Base-by-base conservation (phyloP, 2,888 invertebrate genomes). In the Mamestra brassicae region DNA sequence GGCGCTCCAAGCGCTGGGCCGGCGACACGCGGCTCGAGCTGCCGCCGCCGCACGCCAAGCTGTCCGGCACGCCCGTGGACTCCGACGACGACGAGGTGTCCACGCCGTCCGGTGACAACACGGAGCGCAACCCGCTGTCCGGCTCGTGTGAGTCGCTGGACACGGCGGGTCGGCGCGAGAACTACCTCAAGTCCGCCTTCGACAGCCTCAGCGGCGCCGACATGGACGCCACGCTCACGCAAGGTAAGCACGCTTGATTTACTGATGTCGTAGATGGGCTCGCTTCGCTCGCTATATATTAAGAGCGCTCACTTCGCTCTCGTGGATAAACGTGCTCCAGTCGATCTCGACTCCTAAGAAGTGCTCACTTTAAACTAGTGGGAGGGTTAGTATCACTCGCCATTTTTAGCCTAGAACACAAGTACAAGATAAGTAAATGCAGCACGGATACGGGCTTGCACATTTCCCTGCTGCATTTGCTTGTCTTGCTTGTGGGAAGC, bases 61-160 rank as follows among this genome's bases (percentile, higher is more conserved):
- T 97, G 90, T 94, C 97, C 92, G 90, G 95, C 36, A 94, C 95
- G 0, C 94, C 97, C 65, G 93, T 94, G 80, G 98, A 98, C 86
- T 98, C 98, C 64, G 96, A 96, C 45, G 98, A 98, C 75, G 98
- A 98, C 83, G 98, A 98, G 93, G 98, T 97, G 11, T 98, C 98
- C 0, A 98, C 98, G 0, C 98, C 98, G 0, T 98, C 98, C 76
- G 98, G 98, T 1, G 98, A 98, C 89, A 98, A 98, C 90, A 98
- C 98, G 1, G 98, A 98, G 78, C 96, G 98, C 62, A 98, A 98
- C 91, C 97, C 98, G 0, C 94, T 98, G 68, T 98, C 98, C 17
- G 97, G 98, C 0, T 98, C 98, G 85, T 98, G 98, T 62, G 98
- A 98, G 93, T 97, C 97, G 0, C 87, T 98, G 17, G 97, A 97